These are phyloP conservation scores for Pectinophora gossypiella DNA, from an alignment of 1,140 invertebrate genomes.

Conservation along the genomic window DNA sequence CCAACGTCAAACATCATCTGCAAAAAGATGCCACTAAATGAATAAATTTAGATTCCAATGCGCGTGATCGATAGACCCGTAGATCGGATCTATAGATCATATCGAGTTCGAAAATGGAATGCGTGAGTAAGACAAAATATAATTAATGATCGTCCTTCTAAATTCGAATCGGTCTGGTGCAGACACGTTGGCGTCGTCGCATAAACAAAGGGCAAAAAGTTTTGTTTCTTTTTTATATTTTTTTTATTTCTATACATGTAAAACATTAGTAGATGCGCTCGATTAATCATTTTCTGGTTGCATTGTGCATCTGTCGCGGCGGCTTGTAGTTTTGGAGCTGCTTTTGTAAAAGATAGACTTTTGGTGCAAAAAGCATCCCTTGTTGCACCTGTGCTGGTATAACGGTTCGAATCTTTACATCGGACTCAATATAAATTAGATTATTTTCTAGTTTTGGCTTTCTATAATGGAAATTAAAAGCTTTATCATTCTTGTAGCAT, in stretches of 20 bases:
- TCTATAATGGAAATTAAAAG: no score
- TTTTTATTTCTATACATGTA: constrained; percentile 52
- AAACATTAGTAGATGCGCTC: constrained; percentile 54
- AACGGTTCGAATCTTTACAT: constrained; percentile 38
- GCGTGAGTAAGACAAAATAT: constrained; percentile 76
- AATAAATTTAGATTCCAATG: constrained; percentile 69
- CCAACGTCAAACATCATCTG: constrained; percentile 47
- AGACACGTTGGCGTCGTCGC: constrained; percentile 71
- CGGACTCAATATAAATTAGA: constrained; percentile 19
- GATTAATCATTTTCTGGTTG: constrained; percentile 62
- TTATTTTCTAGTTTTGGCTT: constrained; percentile 5
- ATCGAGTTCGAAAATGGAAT: constrained; percentile 69
- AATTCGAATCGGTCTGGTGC: constrained; percentile 69
- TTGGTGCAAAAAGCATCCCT: constrained; percentile 46
- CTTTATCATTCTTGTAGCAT: no score
- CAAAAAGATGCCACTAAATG: constrained; percentile 69
- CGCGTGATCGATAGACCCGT: constrained; percentile 70
- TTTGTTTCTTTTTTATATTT: constrained; percentile 55
- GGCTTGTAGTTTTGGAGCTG: constrained; percentile 45
- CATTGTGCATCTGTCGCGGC: constrained; percentile 67
- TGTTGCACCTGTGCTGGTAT: constrained; percentile 54
- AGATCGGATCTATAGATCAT: constrained; percentile 74
- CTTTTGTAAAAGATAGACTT: constrained; percentile 56
- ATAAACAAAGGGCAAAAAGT: constrained; percentile 70
- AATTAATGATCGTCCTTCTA: constrained; percentile 69